Evolutionary conservation across 2,888 invertebrate species (phyloP), one percentile per base, ranked within the genome.

Genomic region (Halictus ligatus): DNA sequence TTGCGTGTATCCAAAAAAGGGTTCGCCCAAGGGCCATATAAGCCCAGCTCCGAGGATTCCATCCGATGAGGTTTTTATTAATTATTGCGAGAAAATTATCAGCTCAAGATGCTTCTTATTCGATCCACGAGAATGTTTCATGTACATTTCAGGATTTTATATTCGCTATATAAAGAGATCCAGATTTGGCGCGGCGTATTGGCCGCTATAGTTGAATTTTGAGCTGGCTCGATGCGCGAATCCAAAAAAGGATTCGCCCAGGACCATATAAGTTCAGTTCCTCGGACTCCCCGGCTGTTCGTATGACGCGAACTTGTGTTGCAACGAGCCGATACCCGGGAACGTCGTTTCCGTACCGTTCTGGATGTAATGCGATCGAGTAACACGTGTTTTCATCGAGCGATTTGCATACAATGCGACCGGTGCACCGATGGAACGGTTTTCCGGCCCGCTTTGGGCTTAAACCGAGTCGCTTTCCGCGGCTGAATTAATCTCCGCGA

Each of bases 341-440:
- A 76, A 71, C 54, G 69, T 71, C 69, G 75, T 75, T 75, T 76
- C 58, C 35, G 35, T 71, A 35, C 48, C 46, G 29, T 58, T 58
- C 75, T 13, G 58, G n/a, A 58, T 29, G 58, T 10, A 35, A 81
- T 46, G 71, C 29, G 71, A 46, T 10, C 75, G 25, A 40, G 43
- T 21, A 54, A 81, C 71, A 58, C 29, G 71, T 58, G 71, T 76
- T 76, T 81, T 71, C 43, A 67, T 76, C n/a, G 69, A 21, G 18
- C 46, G 58, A 81, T 76, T 76, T 71, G 76, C 80, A 80, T 76
- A 76, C 80, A 71, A 76, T 76, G 67, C 46, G 15, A n/a, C 75
- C 25, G 64, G 15, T 8, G 29, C 29, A 29, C 29, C 76, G 29
- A 12, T 21, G 35, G 10, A 77, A 77, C 77, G 77, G 67, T 77